Base-by-base conservation (phyloP, 1,140 invertebrate species). In the Proctacanthus coquilletti region DNA sequence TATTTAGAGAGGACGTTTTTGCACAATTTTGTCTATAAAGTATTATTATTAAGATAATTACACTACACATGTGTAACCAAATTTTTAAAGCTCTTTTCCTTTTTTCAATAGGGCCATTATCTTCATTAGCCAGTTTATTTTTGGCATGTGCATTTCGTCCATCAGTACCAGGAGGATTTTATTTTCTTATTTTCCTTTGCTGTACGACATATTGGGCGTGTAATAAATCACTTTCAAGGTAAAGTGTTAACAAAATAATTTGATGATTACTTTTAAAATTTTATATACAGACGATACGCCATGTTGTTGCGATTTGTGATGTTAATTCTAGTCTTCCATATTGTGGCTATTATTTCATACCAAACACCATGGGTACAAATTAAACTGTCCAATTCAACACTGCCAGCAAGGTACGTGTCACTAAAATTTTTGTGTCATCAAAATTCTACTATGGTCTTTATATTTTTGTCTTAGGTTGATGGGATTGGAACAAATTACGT, bases 201-300 rank as follows among this genome's bases (percentile, higher is more conserved):
- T 71, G 18, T 71, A 83, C 5, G 79, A 82, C 89, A 1, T 86
- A 84, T 65, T 91, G 91, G 84, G 76, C 85, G 13, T 79, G 80
- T 48, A 82, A 83, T 52, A 74, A 75, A 41, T 74, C 83, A 30
- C 57, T 85, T 38, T 66, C 67, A 40, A 68, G 51, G 56, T 59
- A 45, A 44, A n/a, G n/a, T n/a, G n/a, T n/a, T n/a, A n/a, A n/a
- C n/a, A n/a, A n/a, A n/a, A n/a, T n/a, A 23, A 18, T 19, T 3
- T 18, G 15, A 35, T 18, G n/a, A 18, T 23, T 6, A 5, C 11
- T 4, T 15, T n/a, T n/a, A n/a, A 21, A 37, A 33, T 42, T 36
- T 41, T 25, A 43, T 34, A 34, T 46, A 15, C 38, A 59, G 70
- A 40, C 75, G 70, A 2, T 94, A 89, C 53, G 80, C 77, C 0